Percentiles rank a stretch among this genome's conserved stretches.
phyloP scores from a whole-genome alignment of 2,797 vertebrate species.

The Corythornis leucogaster region DNA sequence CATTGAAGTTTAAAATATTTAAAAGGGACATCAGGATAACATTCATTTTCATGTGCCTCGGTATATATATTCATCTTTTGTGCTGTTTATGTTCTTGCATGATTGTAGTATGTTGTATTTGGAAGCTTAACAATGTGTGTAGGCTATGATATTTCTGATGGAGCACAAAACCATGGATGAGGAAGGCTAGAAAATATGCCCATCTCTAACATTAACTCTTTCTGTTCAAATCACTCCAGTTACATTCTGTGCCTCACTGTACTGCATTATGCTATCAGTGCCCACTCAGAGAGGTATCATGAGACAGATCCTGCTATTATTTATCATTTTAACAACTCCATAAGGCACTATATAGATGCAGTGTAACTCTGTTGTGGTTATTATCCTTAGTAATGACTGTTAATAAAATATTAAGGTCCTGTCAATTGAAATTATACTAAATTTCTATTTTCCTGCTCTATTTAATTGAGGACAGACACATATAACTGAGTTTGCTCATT shows the following conservation, averaged over 20 bases:
- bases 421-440: neutral
- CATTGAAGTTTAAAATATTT: neutral
- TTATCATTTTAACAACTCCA: neutral
- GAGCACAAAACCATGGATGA: neutral
- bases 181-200: neutral
- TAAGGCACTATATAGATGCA: neutral
- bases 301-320: neutral
- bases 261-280: neutral
- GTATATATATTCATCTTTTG: slow-evolving; percentile 28
- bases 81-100: slow-evolving; percentile 36
- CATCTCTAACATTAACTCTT: neutral
- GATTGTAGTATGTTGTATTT: slow-evolving; percentile 6
- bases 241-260: neutral
- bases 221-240: neutral
- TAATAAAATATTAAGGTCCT: neutral
- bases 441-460: neutral
- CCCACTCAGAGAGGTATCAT: neutral
- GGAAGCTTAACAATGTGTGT: neutral
- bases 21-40: neutral
- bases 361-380: neutral
- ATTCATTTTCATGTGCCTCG: slow-evolving; percentile 45
- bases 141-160: neutral
- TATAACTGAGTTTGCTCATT: neutral
- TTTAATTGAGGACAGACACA: neutral
- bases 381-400: neutral